Percentiles rank a stretch among this genome's conserved stretches.
These are phyloP conservation scores for Leucophenga maculata DNA, from an alignment of 2,888 invertebrate genomes.

Conservation along the genomic window DNA sequence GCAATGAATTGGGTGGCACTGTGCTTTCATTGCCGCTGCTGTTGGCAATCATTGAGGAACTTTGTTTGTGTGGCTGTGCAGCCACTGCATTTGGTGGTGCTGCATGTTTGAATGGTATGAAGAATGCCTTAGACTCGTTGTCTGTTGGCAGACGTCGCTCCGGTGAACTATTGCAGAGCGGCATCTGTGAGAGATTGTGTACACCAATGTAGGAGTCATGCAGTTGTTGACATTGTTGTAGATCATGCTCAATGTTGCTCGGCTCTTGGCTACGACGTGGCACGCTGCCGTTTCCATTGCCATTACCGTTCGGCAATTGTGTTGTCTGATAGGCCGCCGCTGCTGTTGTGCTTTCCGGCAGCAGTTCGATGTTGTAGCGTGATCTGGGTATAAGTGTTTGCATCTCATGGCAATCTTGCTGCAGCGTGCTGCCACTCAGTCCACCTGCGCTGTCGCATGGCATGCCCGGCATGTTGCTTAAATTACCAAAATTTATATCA, in stretches of 20 bases:
- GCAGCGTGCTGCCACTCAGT: constrained; percentile 64
- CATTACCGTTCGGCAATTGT: constrained; percentile 60
- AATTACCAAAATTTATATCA: constrained; percentile 67
- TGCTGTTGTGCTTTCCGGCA: constrained; percentile 51
- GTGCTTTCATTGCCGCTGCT: constrained; percentile 42
- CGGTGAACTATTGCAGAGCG: constrained; percentile 61
- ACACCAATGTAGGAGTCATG: constrained; percentile 47
- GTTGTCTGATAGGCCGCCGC: constrained; percentile 59
- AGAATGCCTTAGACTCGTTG: constrained; percentile 61
- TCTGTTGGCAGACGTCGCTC: constrained; percentile 49
- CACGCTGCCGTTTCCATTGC: constrained; percentile 48
- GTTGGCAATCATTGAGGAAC: constrained; percentile 63
- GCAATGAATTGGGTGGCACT: constrained; percentile 59
- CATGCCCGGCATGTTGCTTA: constrained; percentile 60
- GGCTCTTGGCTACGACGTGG: constrained; percentile 34
- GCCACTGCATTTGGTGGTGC: constrained; percentile 55
- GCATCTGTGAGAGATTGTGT: constrained; percentile 63
- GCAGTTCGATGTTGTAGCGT: constrained; percentile 57
- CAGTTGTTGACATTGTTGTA: constrained; percentile 33
- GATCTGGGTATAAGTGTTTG: constrained; percentile 71
- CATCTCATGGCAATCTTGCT: constrained; percentile 71
- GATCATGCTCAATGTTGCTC: constrained; percentile 24
- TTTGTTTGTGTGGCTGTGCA: constrained; percentile 58
- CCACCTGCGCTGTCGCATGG: constrained; percentile 68
- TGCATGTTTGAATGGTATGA: constrained; percentile 59